Evolutionary conservation across 1,140 invertebrate species (phyloP).

Genomic region (Antheraea mylitta): DNA sequence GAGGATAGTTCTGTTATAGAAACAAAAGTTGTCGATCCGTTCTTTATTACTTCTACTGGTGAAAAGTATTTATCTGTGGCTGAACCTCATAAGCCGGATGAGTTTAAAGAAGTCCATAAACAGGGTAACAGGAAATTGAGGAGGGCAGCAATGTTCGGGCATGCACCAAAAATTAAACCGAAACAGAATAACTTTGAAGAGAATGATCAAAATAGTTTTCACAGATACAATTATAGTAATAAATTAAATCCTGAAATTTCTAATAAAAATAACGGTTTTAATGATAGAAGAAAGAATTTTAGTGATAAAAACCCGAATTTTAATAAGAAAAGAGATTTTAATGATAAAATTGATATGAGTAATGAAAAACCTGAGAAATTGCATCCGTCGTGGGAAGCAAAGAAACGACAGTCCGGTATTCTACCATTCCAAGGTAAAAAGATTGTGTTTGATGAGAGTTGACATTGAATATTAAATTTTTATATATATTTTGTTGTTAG

Average conservation of each 20-base stretch:
- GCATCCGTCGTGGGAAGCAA: conserved; percentile 83
- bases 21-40: conserved; percentile 76
- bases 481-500: conserved; percentile 1
- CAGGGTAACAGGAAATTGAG: conserved; percentile 66
- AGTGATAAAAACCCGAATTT: conserved; percentile 20
- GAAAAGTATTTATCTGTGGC: conserved; percentile 80
- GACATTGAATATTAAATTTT: conserved; percentile 20
- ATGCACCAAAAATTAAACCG: conserved; percentile 55
- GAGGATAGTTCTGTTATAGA: conserved; percentile 35
- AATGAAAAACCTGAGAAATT: conserved; percentile 62
- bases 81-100: conserved; percentile 66
- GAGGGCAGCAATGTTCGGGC: conserved; percentile 70
- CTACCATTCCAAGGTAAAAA: conserved; percentile 74
- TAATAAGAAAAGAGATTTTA: conserved; percentile 26
- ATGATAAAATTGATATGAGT: conserved; percentile 19
- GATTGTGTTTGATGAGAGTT: conserved; percentile 67
- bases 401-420: conserved; percentile 72
- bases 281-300: conserved; percentile 25
- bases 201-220: conserved; percentile 22
- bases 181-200: conserved; percentile 27
- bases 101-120: conserved; percentile 65
- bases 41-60: conserved; percentile 80
- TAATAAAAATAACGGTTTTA: conserved; percentile 25
- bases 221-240: conserved; percentile 29
- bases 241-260: conserved; percentile 27